Base-by-base conservation (phyloP, 1,140 invertebrate genomes). In the Dreissena rostriformis region DNA sequence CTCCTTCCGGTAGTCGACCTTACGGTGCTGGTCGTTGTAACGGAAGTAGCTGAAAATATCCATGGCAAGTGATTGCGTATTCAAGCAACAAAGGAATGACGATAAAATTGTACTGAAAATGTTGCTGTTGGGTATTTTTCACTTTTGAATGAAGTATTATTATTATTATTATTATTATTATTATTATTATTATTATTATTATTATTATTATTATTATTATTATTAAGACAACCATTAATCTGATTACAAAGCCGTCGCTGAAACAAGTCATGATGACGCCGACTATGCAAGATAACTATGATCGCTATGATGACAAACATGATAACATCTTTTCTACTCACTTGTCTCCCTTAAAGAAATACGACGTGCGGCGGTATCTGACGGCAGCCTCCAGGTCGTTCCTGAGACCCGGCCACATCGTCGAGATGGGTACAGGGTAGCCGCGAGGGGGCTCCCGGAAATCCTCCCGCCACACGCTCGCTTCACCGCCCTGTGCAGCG, bases 261-360 rank as follows among this genome's bases (percentile, higher is more conserved):
- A 39, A 5, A 39, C 2, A 39, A 5, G 39, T 39, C 8, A 39
- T 39, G 39, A 39, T 39, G 8, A 39, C 2, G 2, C 39, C 39
- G 39, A 22, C 28, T 15, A 28, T 28, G 29, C 4, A 72, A 57
- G 61, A 72, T 29, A 1, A 74, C 24, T 26, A 2, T 39, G 39
- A 8, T 39, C 39, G 8, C 39, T 39, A 39, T 39, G 39, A 39
- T 39, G 39, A 39, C 8, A 39, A 39, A 39, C 39, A 8, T 39
- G 39, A n/a, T n/a, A n/a, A 39, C 39, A 39, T 39, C 39, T 51
- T 19, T 51, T 39, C 29, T 55, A 74, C 87, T 82, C 76, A 88
- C 87, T 88, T 86, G 53, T 5, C 39, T 61, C 87, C 87, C 53
- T 88, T 88, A 71, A 88, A 88, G 65, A 88, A 88, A 63, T 84